A percentile compares a stretch with the other conserved stretches of the same genome.
Conservation (phyloP, 2,113 vertebrate genomes). For the Neofelis nebulosa region DNA sequence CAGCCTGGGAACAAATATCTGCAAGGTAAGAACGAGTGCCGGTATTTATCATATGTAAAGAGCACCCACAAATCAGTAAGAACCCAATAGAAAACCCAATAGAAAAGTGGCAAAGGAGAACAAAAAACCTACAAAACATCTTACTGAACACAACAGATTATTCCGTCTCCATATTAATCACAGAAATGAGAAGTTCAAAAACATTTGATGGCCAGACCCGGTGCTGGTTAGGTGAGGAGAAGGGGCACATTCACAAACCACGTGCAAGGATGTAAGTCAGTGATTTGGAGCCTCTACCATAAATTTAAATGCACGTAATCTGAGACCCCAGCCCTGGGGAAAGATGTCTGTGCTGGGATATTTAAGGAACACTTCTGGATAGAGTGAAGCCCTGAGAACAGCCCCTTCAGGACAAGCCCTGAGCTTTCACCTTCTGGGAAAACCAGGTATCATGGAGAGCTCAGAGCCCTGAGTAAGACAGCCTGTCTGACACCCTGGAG, state of each 20-base stretch:
- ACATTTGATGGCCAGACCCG: background rate
- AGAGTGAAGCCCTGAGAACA: background rate
- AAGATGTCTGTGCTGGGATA: background rate
- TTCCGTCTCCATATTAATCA: background rate
- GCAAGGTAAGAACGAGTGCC: background rate
- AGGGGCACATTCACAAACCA: background rate
- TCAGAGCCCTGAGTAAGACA: background rate
- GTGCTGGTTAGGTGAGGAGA: background rate
- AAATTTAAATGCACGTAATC: background rate
- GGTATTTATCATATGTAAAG: background rate
- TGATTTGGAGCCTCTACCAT: background rate
- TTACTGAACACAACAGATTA: too few species aligned
- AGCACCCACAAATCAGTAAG: background rate
- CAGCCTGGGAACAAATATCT: background rate
- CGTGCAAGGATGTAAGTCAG: accelerated
- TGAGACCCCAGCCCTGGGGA: background rate
- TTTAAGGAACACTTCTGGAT: accelerated
- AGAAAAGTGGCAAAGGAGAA: background rate
- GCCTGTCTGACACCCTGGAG: background rate
- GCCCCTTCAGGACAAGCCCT: background rate
- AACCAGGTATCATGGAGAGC: too few species aligned
- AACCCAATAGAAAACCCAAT: too few species aligned
- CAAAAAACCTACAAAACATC: background rate
- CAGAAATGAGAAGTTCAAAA: background rate
- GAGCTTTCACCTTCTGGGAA: background rate